Base-by-base conservation (phyloP, 2,888 invertebrate genomes). In the Cantharis lateralis region DNA sequence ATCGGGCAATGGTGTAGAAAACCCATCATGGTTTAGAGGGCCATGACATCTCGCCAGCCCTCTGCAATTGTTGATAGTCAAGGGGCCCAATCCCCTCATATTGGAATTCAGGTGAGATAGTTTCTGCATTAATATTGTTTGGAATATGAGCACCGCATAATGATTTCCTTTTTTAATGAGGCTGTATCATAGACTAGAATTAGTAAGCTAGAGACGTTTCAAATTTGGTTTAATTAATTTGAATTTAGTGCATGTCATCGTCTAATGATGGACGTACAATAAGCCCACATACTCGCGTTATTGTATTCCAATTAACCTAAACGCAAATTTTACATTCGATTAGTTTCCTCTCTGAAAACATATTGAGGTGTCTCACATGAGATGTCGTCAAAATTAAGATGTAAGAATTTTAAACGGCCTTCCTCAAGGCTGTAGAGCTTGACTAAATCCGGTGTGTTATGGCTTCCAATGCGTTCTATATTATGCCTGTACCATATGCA, bases 31-130 rank as follows among this genome's bases (percentile, higher is more conserved):
- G 87, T 87, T 84, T 87, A 86, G 83, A 83, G 83, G 87, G 87
- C 87, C 86, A 88, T 88, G 88, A 87, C 87, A 86, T 87, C 88
- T 83, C 85, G 88, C 82, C 87, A 87, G 83, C 83, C 86, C 82
- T 84, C 85, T 82, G 84, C 83, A 81, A 84, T 83, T 80, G 74
- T 77, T 80, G 83, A 83, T 79, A 81, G 80, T 77, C 82, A 83
- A 81, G 84, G 84, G 83, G 81, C 80, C 80, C 80, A 79, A 79
- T 82, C 83, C 82, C 83, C 84, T 74, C 82, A 83, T 82, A 80
- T 81, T 78, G 78, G 81, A 78, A 79, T 78, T 77, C 82, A 83
- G 82, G 83, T 83, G 78, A 80, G 79, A 63, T 66, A 32, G 20
- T 64, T 64, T 15, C 10, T 64, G 20, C 68, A 11, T 20, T 24